Evolutionary conservation across 1,140 invertebrate genomes (phyloP).

Genomic region (Mesaphorura yosii): DNA sequence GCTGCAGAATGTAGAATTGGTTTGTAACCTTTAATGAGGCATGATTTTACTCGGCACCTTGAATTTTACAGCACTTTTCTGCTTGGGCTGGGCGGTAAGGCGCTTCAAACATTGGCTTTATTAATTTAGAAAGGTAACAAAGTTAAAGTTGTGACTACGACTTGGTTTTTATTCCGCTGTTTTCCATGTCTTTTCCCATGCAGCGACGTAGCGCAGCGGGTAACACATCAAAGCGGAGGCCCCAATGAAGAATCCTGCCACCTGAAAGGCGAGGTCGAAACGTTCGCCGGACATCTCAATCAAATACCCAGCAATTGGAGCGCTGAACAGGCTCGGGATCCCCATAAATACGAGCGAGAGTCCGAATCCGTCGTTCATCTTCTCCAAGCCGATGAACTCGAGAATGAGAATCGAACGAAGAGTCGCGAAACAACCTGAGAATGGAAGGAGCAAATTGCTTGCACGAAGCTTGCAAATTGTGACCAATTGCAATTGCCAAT

Average conservation of each 20-base stretch:
- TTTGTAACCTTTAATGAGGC: too few species aligned
- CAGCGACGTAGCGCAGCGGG: neutral
- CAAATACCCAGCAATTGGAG: slow-evolving; percentile 7
- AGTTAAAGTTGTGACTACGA: too few species aligned
- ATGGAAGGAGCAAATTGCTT: neutral
- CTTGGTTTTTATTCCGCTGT: slow-evolving; percentile 1
- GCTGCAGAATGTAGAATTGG: too few species aligned
- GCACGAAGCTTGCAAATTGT: neutral
- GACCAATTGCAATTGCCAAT: neutral
- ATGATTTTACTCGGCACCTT: too few species aligned
- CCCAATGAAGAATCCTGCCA: neutral
- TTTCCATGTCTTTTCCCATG: slow-evolving; percentile 2
- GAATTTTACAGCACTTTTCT: too few species aligned
- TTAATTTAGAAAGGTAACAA: too few species aligned
- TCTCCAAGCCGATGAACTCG: slow-evolving; percentile 12
- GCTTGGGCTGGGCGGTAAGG: too few species aligned
- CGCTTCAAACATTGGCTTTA: too few species aligned
- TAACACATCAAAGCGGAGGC: neutral
- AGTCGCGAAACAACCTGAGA: neutral
- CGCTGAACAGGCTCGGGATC: slow-evolving; percentile 7
- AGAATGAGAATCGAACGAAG: slow-evolving; percentile 9
- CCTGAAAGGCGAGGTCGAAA: neutral
- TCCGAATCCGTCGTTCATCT: slow-evolving; percentile 15
- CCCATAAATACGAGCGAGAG: slow-evolving; percentile 17
- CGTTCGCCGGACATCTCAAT: neutral